Percentiles rank a stretch among this genome's conserved stretches.
These are phyloP conservation scores for Pseudorhiza aurosa DNA, from an alignment of 30 jellyfish, hydroid and myxozoan species.

Conservation along the genomic window DNA sequence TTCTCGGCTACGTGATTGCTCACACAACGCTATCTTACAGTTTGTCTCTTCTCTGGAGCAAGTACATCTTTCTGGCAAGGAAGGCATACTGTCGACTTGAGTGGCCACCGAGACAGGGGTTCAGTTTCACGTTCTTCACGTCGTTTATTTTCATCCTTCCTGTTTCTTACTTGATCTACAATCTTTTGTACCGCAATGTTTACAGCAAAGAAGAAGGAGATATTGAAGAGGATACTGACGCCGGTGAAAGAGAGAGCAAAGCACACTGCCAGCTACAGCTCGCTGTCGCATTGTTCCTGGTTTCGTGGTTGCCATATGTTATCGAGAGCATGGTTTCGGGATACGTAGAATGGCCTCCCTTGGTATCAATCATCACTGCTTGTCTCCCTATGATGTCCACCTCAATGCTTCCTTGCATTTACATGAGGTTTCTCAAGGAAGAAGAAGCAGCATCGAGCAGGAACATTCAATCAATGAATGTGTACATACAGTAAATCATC, in stretches of 20 bases:
- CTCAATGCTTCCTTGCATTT: slow-evolving; percentile 80
- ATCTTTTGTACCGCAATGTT: slow-evolving; percentile 66
- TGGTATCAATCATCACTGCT: slow-evolving; percentile 74
- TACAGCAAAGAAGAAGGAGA: slow-evolving; percentile 28
- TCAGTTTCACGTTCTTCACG: slow-evolving; percentile 85
- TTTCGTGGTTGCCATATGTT: slow-evolving; percentile 96
- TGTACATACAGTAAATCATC: slow-evolving; percentile 34
- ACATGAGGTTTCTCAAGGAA: slow-evolving; percentile 55
- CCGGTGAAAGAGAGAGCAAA: slow-evolving; percentile 52
- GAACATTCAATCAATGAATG: slow-evolving; percentile 18
- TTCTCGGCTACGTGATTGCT: slow-evolving; percentile 95
- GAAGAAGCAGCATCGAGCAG: slow-evolving; percentile 36
- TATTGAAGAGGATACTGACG: slow-evolving; percentile 7
- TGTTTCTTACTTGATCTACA: slow-evolving; percentile 85
- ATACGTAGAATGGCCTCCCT: slow-evolving; percentile 59
- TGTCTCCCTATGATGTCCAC: slow-evolving; percentile 86
- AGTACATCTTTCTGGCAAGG: slow-evolving; percentile 86
- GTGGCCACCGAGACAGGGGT: slow-evolving; percentile 97
- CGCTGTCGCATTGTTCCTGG: slow-evolving; percentile 79
- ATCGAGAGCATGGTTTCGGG: slow-evolving; percentile 88
- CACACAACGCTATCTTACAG: slow-evolving; percentile 96
- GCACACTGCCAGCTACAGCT: slow-evolving; percentile 85
- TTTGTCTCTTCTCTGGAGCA: slow-evolving; percentile 93
- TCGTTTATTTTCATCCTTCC: slow-evolving; percentile 89
- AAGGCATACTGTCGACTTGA: slow-evolving; percentile 94